These are phyloP conservation scores for Onchidella celtica DNA, from an alignment of 2,888 invertebrate genomes.

Conservation along the genomic window DNA sequence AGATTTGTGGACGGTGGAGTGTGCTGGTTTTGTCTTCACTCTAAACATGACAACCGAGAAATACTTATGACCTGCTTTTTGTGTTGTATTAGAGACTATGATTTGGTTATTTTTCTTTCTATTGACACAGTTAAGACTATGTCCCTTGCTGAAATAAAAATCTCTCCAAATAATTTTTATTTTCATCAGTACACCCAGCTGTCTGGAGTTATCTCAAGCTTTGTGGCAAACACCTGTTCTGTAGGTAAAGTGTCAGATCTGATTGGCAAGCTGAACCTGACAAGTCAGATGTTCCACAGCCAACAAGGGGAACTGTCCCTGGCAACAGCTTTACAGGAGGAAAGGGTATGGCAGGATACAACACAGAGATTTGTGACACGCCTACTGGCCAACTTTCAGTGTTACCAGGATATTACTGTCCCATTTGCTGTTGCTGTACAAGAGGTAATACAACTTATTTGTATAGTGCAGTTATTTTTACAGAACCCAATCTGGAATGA, in stretches of 20 bases:
- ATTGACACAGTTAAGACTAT: too few relatives aligned
- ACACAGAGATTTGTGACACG: conserved; percentile 63
- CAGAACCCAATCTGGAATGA: too few relatives aligned
- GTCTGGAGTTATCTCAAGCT: conserved; percentile 62
- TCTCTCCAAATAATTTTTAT: too few relatives aligned
- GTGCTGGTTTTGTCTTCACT: too few relatives aligned
- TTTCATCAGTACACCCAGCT: conserved; percentile 62
- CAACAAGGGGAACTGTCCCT: not conserved
- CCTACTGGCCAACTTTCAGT: conserved; percentile 78
- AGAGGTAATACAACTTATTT: too few relatives aligned
- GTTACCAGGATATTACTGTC: conserved; percentile 90
- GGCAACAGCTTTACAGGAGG: conserved; percentile 61
- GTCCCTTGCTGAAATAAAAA: too few relatives aligned
- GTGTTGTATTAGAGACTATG: too few relatives aligned
- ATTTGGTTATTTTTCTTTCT: too few relatives aligned
- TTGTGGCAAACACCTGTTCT: conserved; percentile 61
- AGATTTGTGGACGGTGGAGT: too few relatives aligned
- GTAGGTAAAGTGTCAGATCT: conserved; percentile 54
- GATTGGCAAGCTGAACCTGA: conserved; percentile 57
- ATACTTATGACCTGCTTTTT: too few relatives aligned
- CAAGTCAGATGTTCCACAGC: conserved; percentile 52
- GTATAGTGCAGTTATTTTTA: not conserved
- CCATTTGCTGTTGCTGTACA: conserved; percentile 84
- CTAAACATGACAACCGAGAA: too few relatives aligned
- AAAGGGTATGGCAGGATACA: conserved; percentile 69